These are phyloP conservation scores for Bombus waltoni DNA, from an alignment of 1,140 invertebrate genomes.

Conservation along the genomic window DNA sequence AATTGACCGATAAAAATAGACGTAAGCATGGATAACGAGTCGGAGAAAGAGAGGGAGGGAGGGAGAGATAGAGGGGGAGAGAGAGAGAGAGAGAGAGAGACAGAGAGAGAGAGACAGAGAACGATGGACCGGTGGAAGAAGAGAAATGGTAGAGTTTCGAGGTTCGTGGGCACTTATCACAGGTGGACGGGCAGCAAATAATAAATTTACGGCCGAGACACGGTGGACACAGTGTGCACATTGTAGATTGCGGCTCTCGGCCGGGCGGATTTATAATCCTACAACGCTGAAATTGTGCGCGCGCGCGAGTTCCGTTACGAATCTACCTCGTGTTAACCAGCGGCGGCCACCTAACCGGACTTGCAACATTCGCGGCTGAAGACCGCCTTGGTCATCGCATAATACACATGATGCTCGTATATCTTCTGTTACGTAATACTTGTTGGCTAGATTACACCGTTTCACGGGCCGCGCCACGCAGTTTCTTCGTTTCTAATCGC, in stretches of 20 bases:
- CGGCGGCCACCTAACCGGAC: constrained; percentile 43
- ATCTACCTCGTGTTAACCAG: constrained; percentile 40
- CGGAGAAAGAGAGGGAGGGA: not conserved
- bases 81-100: not conserved
- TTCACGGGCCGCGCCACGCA: constrained; percentile 18
- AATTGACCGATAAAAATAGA: constrained; percentile 27
- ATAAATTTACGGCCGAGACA: constrained; percentile 10
- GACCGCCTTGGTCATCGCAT: constrained; percentile 43
- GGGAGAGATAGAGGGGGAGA: not conserved
- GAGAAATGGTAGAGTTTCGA: too few species aligned
- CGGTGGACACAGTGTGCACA: not conserved
- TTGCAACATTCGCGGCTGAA: constrained; percentile 39
- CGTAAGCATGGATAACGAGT: not conserved
- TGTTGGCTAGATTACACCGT: constrained; percentile 40
- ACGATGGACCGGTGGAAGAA: not conserved
- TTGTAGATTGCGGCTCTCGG: constrained; percentile 19
- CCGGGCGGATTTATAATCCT: constrained; percentile 52
- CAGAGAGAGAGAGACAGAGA: not conserved
- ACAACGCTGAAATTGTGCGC: constrained; percentile 46
- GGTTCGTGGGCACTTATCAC: not conserved
- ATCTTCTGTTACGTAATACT: constrained; percentile 40
- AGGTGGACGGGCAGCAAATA: not conserved
- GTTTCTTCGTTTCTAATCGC: constrained; percentile 33
- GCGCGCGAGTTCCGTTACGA: constrained; percentile 55
- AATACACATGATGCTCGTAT: constrained; percentile 49